Conservation (phyloP, 2,797 vertebrate species). For the Alosa sapidissima region DNA sequence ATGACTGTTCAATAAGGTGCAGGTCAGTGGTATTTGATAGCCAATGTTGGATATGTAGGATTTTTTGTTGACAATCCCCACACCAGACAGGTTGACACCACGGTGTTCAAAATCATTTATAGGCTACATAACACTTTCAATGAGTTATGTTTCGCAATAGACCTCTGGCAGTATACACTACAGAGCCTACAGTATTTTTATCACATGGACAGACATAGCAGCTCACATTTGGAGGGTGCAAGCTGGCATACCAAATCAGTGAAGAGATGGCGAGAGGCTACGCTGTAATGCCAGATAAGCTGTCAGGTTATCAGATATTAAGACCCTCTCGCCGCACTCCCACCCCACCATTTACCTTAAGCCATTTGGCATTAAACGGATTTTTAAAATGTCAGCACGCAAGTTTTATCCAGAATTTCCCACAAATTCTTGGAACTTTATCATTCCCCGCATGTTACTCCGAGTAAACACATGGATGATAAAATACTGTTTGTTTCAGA, state of each 20-base stretch:
- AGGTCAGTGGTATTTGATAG: not conserved
- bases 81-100: not conserved
- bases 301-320: constrained; percentile 11
- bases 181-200: not conserved
- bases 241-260: not conserved
- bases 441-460: not conserved
- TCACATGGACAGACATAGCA: not conserved
- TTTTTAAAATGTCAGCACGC: not conserved
- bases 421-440: not conserved
- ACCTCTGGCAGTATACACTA: not conserved
- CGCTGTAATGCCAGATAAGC: constrained; percentile 25
- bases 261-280: constrained; percentile 15
- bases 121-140: not conserved
- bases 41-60: not conserved
- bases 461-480: not conserved
- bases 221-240: not conserved
- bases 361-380: not conserved
- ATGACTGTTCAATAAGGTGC: not conserved
- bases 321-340: not conserved
- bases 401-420: not conserved
- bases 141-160: not conserved
- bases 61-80: not conserved
- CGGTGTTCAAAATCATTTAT: not conserved
- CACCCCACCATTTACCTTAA: not conserved
- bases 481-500: not conserved